Evolutionary conservation across 2,113 vertebrate genomes (phyloP).

Genomic region (Eptesicus fuscus): DNA sequence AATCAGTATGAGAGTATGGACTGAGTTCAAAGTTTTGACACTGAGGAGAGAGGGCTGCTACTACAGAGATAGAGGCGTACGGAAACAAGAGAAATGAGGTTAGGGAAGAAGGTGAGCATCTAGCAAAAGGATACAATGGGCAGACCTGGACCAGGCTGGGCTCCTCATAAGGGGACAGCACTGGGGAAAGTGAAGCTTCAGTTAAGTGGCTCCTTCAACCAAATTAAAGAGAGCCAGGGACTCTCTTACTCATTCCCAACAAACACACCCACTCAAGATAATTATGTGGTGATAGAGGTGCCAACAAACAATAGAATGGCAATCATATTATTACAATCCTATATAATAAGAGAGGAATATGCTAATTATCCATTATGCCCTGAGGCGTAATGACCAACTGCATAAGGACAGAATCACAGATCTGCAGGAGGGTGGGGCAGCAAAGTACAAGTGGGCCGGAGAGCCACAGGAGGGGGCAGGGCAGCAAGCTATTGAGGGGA

Average conservation of each 20-base stretch:
- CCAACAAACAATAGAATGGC: not conserved
- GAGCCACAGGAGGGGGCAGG: too few species aligned
- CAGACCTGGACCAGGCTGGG: not conserved
- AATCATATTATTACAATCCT: not conserved
- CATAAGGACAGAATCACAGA: too few species aligned
- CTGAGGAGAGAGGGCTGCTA: not conserved
- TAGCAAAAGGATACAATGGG: not conserved
- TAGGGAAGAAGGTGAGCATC: not conserved
- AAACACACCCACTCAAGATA: not conserved
- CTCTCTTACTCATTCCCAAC: not conserved
- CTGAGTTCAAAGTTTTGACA: not conserved
- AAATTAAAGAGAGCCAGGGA: not conserved
- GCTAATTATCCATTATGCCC: too few species aligned
- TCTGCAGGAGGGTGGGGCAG: too few species aligned
- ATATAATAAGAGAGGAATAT: too few species aligned
- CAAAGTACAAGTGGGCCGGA: too few species aligned
- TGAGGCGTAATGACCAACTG: too few species aligned
- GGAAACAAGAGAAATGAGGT: not conserved
- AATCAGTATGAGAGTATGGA: not conserved
- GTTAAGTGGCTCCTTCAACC: not conserved
- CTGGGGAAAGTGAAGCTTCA: not conserved
- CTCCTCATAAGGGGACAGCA: not conserved
- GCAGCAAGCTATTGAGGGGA: too few species aligned
- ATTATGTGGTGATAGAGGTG: not conserved
- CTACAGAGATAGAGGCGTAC: not conserved